Evolutionary conservation across 2,797 vertebrate species (phyloP), one percentile per base, ranked within the genome.

Genomic region (Cephalopachus bancanus): DNA sequence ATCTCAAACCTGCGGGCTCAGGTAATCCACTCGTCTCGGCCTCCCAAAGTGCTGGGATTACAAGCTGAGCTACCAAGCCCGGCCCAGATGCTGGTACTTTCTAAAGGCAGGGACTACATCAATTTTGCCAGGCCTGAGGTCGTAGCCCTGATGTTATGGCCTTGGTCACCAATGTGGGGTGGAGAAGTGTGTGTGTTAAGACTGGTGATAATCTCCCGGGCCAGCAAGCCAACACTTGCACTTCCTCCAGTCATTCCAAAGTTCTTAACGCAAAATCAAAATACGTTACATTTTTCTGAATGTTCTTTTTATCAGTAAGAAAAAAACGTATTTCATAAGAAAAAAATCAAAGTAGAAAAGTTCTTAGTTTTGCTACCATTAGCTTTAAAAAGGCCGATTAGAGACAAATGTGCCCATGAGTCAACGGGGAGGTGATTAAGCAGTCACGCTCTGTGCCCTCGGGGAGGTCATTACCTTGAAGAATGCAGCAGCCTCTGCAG

Each of bases 391-490:
- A 87, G 85, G 89, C 16, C 20, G 12, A 83, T 95, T 80, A 96
- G 95, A 97, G 89, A 94, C 93, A 76, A 95, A 97, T 92, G 83
- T 74, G 44, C 71, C 96, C 28, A 28, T 5, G 71, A 96, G 93
- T 94, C 91, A 78, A 19, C 33, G 33, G 80, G 76, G 59, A 87
- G 78, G 89, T 87, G 91, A 96, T 94, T 89, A 86, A 92, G 80
- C 80, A 87, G 83, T 95, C 86, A 51, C 0, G 19, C 94, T 95
- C 20, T 75, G 69, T 4, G 30, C 83, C 86, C 91, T 93, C 1
- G 0, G 65, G 91, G 89, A 95, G 91, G 86, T 90, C 94, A 91
- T 96, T 89, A 69, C 93, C 93, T 51, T 93, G 91, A 97, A 97
- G 96, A 95, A 89, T 84, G 93, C 4, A 1, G 60, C 79, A 59